Evolutionary conservation across 2,797 vertebrate species (phyloP), one percentile per base, ranked within the genome.

Genomic region (Discoglossus pictus): DNA sequence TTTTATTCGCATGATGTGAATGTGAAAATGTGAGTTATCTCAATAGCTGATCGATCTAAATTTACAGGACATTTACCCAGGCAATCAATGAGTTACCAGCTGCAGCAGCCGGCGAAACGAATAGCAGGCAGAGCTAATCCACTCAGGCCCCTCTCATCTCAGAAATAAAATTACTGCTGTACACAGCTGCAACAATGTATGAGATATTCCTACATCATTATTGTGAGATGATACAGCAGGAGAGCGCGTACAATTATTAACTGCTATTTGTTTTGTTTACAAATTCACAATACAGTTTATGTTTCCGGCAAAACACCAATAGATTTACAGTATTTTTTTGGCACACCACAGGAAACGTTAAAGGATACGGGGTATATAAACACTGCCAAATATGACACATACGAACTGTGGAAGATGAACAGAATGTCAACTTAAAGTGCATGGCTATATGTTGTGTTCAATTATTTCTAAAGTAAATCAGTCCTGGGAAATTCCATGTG

Each of bases 11-110:
- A 43, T 60, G 64, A 58, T 50, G 54, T 50, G 64, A 58, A 66
- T 66, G 64, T 48, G 43, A 66, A 59, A 59, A 40, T 11, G 34
- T n/a, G 43, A 20, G 43, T 66, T 66, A 58, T 50, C 53, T 66
- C 53, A 50, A 66, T 59, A 40, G 43, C 81, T 88, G 85, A 90
- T 90, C 87, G 90, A 90, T 90, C 84, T 87, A 83, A 86, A 86
- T 87, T 86, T 86, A 88, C 87, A 85, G 86, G 86, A 83, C 88
- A 87, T 86, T 90, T 89, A 88, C 87, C 82, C 83, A 82, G 85
- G 86, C 88, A 89, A 91, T 88, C 88, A 89, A 88, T 88, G 86
- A 87, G 79, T 82, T 84, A 86, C 87, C 85, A 84, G 84, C 83
- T 84, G 83, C 9, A 24, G 61, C 24, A 15, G 40, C 42, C n/a